phyloP scores from a whole-genome alignment of 2,797 vertebrate species.

The Denticeps clupeoides region DNA sequence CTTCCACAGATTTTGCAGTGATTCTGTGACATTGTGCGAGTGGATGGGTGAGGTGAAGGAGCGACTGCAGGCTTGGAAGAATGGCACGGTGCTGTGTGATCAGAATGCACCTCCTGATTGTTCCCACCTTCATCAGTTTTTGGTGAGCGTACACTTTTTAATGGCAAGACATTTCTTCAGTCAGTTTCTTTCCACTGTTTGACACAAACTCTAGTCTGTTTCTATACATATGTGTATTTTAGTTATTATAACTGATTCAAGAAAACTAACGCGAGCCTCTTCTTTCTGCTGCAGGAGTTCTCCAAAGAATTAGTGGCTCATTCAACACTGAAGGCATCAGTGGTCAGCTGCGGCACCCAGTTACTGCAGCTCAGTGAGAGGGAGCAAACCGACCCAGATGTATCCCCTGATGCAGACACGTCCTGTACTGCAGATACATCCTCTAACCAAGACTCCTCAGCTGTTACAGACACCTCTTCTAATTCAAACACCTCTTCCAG shows the following conservation, averaged over 20 bases:
- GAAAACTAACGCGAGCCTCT: background rate
- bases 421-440: background rate
- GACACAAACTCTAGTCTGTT: too few species aligned
- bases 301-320: slow-evolving; percentile 66
- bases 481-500: background rate
- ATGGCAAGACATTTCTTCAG: too few species aligned
- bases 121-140: slow-evolving; percentile 50
- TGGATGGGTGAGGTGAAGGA: slow-evolving; percentile 70
- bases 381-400: background rate
- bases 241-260: too few species aligned
- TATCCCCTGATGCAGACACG: background rate
- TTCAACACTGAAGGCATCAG: slow-evolving; percentile 60
- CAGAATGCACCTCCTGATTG: slow-evolving; percentile 54
- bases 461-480: background rate
- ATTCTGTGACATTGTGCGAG: slow-evolving; percentile 50
- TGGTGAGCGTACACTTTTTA: too few species aligned
- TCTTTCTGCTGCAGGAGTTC: slow-evolving; percentile 53
- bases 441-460: background rate
- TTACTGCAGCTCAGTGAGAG: slow-evolving; percentile 59
- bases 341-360: slow-evolving; percentile 60
- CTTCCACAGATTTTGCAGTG: slow-evolving; percentile 58
- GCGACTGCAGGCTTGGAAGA: slow-evolving; percentile 57
- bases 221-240: too few species aligned
- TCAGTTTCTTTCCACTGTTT: too few species aligned
- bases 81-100: slow-evolving; percentile 45